Percentiles rank a stretch among this genome's conserved stretches.
phyloP scores from a whole-genome alignment of 1,140 invertebrate genomes.

The Lasioglossum albipes region DNA sequence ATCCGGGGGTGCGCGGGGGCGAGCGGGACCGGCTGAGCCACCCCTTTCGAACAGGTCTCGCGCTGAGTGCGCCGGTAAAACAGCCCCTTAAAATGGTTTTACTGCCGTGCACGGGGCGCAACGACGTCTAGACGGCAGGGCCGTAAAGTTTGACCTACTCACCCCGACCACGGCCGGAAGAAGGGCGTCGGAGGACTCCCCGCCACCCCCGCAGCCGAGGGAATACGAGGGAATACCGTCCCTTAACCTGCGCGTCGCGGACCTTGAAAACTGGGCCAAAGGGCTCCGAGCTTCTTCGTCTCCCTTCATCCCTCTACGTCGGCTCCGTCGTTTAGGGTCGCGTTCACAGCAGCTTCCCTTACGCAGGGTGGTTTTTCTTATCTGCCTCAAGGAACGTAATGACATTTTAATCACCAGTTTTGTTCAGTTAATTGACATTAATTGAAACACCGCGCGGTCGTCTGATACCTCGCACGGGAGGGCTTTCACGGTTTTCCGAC shows the following conservation, averaged over 20 bases:
- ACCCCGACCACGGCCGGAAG: conserved; percentile 64
- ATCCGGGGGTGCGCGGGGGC: not conserved
- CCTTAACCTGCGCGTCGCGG: conserved; percentile 52
- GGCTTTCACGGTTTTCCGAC: too few species aligned
- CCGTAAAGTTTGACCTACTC: conserved; percentile 81
- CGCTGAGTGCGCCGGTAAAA: conserved; percentile 77
- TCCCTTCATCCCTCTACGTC: conserved; percentile 10
- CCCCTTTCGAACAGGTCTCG: conserved; percentile 60
- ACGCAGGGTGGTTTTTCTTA: too few species aligned
- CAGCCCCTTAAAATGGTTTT: conserved; percentile 80
- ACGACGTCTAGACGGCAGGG: conserved; percentile 79
- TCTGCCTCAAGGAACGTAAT: too few species aligned
- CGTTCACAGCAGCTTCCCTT: too few species aligned
- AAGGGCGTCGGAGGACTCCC: conserved; percentile 33
- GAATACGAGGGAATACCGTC: conserved; percentile 15
- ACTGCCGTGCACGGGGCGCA: conserved; percentile 77
- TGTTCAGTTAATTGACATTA: too few species aligned
- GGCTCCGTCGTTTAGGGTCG: too few species aligned
- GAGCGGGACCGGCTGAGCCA: conserved; percentile 11
- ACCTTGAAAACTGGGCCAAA: conserved; percentile 59
- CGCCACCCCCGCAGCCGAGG: conserved; percentile 7
- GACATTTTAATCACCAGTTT: too few species aligned
- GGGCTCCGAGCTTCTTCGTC: conserved; percentile 14
- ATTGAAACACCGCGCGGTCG: too few species aligned
- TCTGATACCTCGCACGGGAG: too few species aligned